A percentile compares a stretch with the other conserved stretches of the same genome.
Conservation (phyloP, 2,113 vertebrate genomes). For the Stegostoma tigrinum region DNA sequence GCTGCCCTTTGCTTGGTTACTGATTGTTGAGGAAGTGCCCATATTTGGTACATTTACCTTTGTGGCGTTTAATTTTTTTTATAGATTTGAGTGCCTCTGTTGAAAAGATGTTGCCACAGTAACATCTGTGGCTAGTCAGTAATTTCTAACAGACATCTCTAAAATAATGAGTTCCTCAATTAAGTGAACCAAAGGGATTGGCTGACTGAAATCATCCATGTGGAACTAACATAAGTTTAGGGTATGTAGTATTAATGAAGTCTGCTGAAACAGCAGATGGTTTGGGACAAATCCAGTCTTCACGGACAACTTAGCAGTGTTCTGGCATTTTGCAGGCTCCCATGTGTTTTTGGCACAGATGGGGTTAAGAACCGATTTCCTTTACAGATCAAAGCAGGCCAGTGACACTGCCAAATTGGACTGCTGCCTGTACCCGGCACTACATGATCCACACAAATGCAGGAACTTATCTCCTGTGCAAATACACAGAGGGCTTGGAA, state of each 20-base stretch:
- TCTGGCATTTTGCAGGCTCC: neutral
- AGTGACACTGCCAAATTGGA: neutral
- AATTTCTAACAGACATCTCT: neutral
- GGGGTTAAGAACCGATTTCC: slow-evolving; percentile 10
- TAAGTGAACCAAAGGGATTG: neutral
- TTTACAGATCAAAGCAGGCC: slow-evolving; percentile 12
- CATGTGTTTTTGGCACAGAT: neutral
- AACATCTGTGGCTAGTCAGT: neutral
- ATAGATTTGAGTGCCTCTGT: neutral
- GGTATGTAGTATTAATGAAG: neutral
- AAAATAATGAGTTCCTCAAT: neutral
- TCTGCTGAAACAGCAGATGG: neutral
- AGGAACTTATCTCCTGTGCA: slow-evolving; percentile 25
- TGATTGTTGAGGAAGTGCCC: neutral
- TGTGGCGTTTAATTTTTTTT: neutral
- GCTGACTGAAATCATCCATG: neutral
- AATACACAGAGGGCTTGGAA: neutral
- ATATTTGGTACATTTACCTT: neutral
- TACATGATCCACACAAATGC: slow-evolving; percentile 16
- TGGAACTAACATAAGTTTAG: neutral
- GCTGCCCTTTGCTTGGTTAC: neutral
- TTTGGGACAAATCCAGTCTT: neutral
- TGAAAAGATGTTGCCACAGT: neutral
- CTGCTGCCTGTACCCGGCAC: neutral
- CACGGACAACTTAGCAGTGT: neutral